Evolutionary conservation across 2,888 invertebrate genomes (phyloP), one percentile per base, ranked within the genome.

Genomic region (Rhodophaea formosa): DNA sequence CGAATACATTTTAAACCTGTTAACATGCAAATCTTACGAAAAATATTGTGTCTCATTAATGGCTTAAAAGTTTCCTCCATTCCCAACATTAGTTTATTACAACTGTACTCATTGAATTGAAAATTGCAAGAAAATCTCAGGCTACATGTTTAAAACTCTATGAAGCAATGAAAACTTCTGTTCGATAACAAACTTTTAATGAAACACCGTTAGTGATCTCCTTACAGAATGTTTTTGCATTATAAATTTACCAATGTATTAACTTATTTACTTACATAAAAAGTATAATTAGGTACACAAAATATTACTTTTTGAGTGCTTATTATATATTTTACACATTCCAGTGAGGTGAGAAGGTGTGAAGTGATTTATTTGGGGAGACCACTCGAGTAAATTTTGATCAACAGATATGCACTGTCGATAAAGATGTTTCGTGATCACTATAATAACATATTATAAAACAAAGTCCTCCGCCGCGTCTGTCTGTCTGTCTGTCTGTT

Each of bases 121-220:
- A 76, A 75, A 80, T 79, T 74, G 72, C 73, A 80, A 80, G 81
- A 80, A 81, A 80, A 23, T 77, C 79, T 78, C 77, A 74, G 58
- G 72, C 77, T 67, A 79, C 79, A 86, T 84, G 78, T 81, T 84
- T 78, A 72, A 66, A 80, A 81, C 79, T 82, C 71, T 69, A 75
- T 77, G 75, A 79, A 72, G 79, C 79, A 81, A 81, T 80, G 78
- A 74, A 60, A 86, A 86, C 75, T 86, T 82, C 64, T 62, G 72
- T 74, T 80, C 80, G 73, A 77, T 79, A 79, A 75, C 71, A 84
- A 88, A 88, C 84, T 88, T 88, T 88, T 88, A 88, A 88, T 88
- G 85, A 88, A 88, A 86, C 82, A 79, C 72, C 74, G 77, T 76
- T 77, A 77, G 75, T 81, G 72, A 81, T 80, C 74, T 73, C 64